Evolutionary conservation across 2,888 invertebrate species (phyloP), one percentile per base, ranked within the genome.

Genomic region (Lathronympha strigana): DNA sequence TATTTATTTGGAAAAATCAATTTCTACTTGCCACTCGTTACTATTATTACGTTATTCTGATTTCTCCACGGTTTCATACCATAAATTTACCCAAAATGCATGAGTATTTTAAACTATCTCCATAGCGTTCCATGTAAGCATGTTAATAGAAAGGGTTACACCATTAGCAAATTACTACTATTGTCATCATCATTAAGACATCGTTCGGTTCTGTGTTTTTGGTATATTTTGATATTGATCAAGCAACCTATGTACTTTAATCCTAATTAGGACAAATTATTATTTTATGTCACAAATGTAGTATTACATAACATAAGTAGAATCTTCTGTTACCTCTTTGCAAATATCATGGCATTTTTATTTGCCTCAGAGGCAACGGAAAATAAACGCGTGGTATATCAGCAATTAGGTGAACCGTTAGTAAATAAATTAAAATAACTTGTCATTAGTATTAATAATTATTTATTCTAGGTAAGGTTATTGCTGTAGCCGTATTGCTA

Each of bases 271-370:
- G 73, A 79, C 74, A 79, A 81, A 79, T 38, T 60, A 50, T 78
- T 77, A 72, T 75, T 73, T 68, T 76, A 76, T 77, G 77, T 70
- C 75, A 76, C 80, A 81, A 77, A 79, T 76, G 72, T 87, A 89
- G 88, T 88, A 85, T 88, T 88, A 87, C 81, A 83, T 78, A 77
- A 77, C 74, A 72, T 87, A 88, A 90, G 87, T 84, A 85, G 84
- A 86, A 88, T 90, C 88, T 91, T 91, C 92, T 88, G 92, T 91
- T 92, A 88, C 92, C 92, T 88, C 90, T 91, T 81, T 78, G 86
- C 83, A 77, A 91, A 88, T 74, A 51, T 67, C 36, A 40, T 75
- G 23, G 47, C 11, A 23, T 47, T 47, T 81, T 90, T 45, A 53
- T 53, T 53, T 76, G 84, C 81, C 77, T 71, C 74, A 91, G 90